phyloP scores from a whole-genome alignment of 2,888 invertebrate species.

The Drosophila merina region DNA sequence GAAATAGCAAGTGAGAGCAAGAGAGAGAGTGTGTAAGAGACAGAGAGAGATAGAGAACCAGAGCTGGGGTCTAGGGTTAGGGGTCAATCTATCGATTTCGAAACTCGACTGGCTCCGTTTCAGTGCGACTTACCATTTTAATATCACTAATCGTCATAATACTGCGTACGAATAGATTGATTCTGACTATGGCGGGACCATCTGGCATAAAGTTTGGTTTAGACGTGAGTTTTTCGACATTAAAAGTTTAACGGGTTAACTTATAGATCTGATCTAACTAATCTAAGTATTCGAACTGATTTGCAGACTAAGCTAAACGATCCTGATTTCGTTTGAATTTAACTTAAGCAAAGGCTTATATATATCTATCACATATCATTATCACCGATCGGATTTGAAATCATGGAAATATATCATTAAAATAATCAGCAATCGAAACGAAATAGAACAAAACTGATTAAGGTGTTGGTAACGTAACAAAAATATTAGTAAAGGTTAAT shows the following conservation, averaged over 20 bases:
- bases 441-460: conserved; percentile 1
- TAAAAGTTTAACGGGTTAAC: conserved; percentile 34
- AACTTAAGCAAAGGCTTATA: conserved; percentile 22
- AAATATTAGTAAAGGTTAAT: not conserved
- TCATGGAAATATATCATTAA: not conserved
- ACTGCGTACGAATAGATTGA: conserved; percentile 99
- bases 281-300: conserved; percentile 34
- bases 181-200: conserved; percentile 98
- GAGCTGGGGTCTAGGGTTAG: conserved; percentile 4
- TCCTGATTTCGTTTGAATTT: not conserved
- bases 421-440: not conserved
- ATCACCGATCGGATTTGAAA: conserved; percentile 3
- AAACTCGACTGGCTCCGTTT: conserved; percentile 21
- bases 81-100: conserved; percentile 28
- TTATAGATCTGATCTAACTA: conserved; percentile 60
- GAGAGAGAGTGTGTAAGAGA: conserved; percentile 4
- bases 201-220: conserved; percentile 86
- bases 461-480: not conserved
- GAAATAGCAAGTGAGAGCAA: conserved; percentile 19
- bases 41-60: conserved; percentile 16
- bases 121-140: conserved; percentile 95
- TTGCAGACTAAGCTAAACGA: conserved; percentile 21
- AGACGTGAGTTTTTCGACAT: conserved; percentile 53
- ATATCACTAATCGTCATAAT: conserved; percentile 99
- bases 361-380: conserved; percentile 2